A percentile compares a stretch with the other conserved stretches of the same genome.
phyloP scores from a whole-genome alignment of 2,113 vertebrate species.

The Hippocampus mohnikei region DNA sequence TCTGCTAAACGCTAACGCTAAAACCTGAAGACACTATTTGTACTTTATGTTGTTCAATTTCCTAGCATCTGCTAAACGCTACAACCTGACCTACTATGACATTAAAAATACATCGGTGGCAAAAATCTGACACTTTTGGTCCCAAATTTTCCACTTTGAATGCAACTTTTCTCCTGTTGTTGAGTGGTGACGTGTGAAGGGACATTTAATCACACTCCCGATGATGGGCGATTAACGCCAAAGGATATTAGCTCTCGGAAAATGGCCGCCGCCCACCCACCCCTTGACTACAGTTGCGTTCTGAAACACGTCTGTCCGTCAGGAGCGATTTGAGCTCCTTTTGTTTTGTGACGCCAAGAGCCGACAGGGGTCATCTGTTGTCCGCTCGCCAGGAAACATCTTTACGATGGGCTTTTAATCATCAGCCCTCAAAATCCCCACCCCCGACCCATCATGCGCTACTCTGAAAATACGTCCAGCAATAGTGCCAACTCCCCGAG shows the following conservation, averaged over 20 bases:
- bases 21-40: too few species aligned
- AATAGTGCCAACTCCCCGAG: background rate
- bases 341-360: constrained; percentile 48
- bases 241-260: constrained; percentile 65
- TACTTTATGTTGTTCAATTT: too few species aligned
- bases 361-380: constrained; percentile 52
- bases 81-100: too few species aligned
- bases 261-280: constrained; percentile 44
- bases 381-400: constrained; percentile 45
- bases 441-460: background rate
- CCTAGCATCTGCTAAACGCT: too few species aligned
- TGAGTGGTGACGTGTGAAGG: constrained; percentile 10
- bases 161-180: background rate
- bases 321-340: constrained; percentile 64
- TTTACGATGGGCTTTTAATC: constrained; percentile 38
- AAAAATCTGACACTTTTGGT: too few species aligned
- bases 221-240: constrained; percentile 64
- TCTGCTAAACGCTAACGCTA: too few species aligned
- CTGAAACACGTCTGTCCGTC: constrained; percentile 66
- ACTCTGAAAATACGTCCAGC: background rate
- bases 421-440: background rate
- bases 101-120: too few species aligned
- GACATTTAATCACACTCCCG: constrained; percentile 44
- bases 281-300: constrained; percentile 63
- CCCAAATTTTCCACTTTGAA: background rate